These are phyloP conservation scores for Electrona antarctica DNA, from an alignment of 2,113 vertebrate genomes.

Conservation along the genomic window DNA sequence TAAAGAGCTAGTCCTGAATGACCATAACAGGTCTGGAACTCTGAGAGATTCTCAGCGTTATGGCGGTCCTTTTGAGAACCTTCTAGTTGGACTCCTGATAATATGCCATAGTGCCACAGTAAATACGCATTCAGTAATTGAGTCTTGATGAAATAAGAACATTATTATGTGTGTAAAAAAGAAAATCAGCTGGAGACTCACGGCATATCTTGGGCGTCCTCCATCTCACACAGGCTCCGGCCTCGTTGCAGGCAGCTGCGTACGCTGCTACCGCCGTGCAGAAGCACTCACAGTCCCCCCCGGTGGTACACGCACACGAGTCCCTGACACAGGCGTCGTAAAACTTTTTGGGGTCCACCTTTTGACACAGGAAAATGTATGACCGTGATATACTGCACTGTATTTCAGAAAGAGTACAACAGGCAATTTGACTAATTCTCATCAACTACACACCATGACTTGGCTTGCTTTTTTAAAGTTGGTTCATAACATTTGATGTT, in stretches of 20 bases:
- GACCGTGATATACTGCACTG: background rate
- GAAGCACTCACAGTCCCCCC: slow-evolving; percentile 89
- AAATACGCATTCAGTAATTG: too few species aligned
- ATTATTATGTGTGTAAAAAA: too few species aligned
- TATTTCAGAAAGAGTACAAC: too few species aligned
- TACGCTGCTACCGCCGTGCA: slow-evolving; percentile 87
- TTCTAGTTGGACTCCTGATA: too few species aligned
- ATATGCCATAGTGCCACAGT: slow-evolving; percentile 64
- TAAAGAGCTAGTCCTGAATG: too few species aligned
- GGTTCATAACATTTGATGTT: too few species aligned
- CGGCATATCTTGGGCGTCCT: slow-evolving; percentile 83
- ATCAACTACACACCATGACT: too few species aligned
- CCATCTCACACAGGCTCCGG: slow-evolving; percentile 82
- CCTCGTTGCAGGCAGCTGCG: slow-evolving; percentile 80
- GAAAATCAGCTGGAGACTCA: slow-evolving; percentile 68
- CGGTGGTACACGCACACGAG: slow-evolving; percentile 85
- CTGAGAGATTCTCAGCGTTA: too few species aligned
- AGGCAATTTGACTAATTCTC: too few species aligned
- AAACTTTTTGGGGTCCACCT: slow-evolving; percentile 84
- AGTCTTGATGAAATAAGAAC: too few species aligned
- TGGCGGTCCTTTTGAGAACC: background rate
- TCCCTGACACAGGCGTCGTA: slow-evolving; percentile 85
- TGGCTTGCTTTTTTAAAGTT: too few species aligned
- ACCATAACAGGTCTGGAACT: too few species aligned
- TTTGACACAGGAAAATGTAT: background rate